phyloP scores from a whole-genome alignment of 1,140 invertebrate species.

The Aphaenogaster ashmeadi region DNA sequence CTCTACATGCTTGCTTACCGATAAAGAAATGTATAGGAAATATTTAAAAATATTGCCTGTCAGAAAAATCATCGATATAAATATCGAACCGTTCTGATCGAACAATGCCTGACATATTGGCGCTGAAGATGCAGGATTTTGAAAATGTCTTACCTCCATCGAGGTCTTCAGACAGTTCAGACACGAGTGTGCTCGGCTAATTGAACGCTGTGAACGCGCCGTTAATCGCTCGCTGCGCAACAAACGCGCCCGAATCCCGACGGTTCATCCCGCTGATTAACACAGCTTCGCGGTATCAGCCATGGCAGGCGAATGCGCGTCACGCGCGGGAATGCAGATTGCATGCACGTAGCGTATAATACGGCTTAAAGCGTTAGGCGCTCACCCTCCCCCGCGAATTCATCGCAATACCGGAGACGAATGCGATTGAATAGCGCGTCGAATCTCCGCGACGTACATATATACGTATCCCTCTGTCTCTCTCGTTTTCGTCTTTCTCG shows the following conservation, averaged over 20 bases:
- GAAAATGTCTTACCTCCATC: neutral
- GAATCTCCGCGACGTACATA: slow-evolving; percentile 56
- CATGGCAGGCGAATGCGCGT: slow-evolving; percentile 32
- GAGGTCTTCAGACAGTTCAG: neutral
- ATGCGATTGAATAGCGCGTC: slow-evolving; percentile 71
- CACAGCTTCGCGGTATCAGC: slow-evolving; percentile 63
- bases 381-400: slow-evolving; percentile 41
- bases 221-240: slow-evolving; percentile 30
- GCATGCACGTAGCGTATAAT: slow-evolving; percentile 70
- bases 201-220: slow-evolving; percentile 7
- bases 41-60: neutral
- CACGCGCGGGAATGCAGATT: slow-evolving; percentile 68
- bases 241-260: slow-evolving; percentile 13
- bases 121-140: neutral
- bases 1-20: neutral
- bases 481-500: slow-evolving; percentile 33
- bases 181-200: slow-evolving; percentile 3
- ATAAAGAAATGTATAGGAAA: neutral
- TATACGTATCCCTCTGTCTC: slow-evolving; percentile 29
- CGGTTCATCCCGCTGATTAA: slow-evolving; percentile 69
- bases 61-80: neutral
- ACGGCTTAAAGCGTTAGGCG: slow-evolving; percentile 69
- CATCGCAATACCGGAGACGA: slow-evolving; percentile 64
- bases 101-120: neutral
- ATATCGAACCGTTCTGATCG: neutral